phyloP scores from a whole-genome alignment of 1,140 invertebrate species.

The Probaryconus sp. region DNA sequence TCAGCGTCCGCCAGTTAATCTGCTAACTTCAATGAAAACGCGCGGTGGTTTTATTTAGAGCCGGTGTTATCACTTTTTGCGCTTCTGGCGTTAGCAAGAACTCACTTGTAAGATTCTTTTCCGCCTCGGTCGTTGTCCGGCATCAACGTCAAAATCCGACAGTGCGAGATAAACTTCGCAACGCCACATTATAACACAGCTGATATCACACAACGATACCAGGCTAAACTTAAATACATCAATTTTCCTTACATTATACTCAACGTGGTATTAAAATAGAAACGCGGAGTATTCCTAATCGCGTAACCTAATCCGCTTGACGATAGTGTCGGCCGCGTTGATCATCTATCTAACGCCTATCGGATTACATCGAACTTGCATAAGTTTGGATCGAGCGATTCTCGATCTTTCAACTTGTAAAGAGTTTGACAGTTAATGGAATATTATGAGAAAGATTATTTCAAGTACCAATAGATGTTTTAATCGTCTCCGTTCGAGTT shows the following conservation, averaged over 20 bases:
- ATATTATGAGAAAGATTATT: no score
- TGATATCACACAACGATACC: slow-evolving; percentile 16
- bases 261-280: slow-evolving; percentile 36
- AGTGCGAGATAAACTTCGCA: slow-evolving; percentile 30
- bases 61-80: slow-evolving; percentile 34
- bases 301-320: slow-evolving; percentile 45
- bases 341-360: slow-evolving; percentile 41
- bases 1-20: slow-evolving; percentile 36
- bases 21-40: slow-evolving; percentile 24
- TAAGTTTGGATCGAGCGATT: slow-evolving; percentile 34
- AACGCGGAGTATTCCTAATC: slow-evolving; percentile 11
- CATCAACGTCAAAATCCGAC: slow-evolving; percentile 34
- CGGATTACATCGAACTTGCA: slow-evolving; percentile 29
- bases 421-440: no score
- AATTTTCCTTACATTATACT: slow-evolving; percentile 31
- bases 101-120: slow-evolving; percentile 13
- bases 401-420: slow-evolving; percentile 8
- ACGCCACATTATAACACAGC: slow-evolving; percentile 9
- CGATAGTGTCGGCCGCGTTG: slow-evolving; percentile 37
- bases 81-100: slow-evolving; percentile 18
- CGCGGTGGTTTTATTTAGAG: slow-evolving; percentile 36
- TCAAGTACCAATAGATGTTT: neutral
- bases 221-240: slow-evolving; percentile 23
- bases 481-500: no score
- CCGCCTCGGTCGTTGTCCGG: slow-evolving; percentile 17